phyloP scores from a whole-genome alignment of 2,113 vertebrate species.

The Pimephales promelas region DNA sequence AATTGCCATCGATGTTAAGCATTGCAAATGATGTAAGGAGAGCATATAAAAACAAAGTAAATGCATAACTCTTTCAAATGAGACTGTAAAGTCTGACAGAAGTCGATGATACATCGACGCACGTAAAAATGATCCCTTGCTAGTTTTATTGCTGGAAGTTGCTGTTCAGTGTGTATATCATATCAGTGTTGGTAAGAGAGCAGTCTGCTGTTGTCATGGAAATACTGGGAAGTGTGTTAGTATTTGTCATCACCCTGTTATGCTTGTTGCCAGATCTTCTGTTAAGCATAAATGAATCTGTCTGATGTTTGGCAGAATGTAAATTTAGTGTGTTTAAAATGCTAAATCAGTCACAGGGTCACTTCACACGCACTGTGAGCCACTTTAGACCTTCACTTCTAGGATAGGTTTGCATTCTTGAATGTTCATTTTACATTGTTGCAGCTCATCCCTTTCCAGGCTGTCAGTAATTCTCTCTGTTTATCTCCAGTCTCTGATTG shows the following conservation, averaged over 20 bases:
- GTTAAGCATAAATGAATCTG: conserved; percentile 15
- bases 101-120: neutral
- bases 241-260: conserved; percentile 17
- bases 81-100: conserved; percentile 12
- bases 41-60: conserved; percentile 9
- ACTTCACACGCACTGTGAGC: neutral
- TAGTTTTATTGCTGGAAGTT: neutral
- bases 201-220: conserved; percentile 34
- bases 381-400: neutral
- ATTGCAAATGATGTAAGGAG: neutral
- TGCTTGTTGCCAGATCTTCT: conserved; percentile 13
- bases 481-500: no score
- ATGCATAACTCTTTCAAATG: conserved; percentile 34
- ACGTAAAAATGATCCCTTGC: conserved; percentile 9
- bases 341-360: neutral
- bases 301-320: neutral
- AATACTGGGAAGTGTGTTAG: conserved; percentile 12
- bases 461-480: no score
- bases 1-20: conserved; percentile 16
- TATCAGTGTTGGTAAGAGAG: conserved; percentile 5
- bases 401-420: no score
- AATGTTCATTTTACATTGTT: no score
- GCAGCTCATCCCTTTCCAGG: no score
- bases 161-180: neutral
- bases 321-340: conserved; percentile 1